Percentiles rank a stretch among this genome's conserved stretches.
These are phyloP conservation scores for Aphaenogaster rudis DNA, from an alignment of 1,140 invertebrate genomes.

Conservation along the genomic window DNA sequence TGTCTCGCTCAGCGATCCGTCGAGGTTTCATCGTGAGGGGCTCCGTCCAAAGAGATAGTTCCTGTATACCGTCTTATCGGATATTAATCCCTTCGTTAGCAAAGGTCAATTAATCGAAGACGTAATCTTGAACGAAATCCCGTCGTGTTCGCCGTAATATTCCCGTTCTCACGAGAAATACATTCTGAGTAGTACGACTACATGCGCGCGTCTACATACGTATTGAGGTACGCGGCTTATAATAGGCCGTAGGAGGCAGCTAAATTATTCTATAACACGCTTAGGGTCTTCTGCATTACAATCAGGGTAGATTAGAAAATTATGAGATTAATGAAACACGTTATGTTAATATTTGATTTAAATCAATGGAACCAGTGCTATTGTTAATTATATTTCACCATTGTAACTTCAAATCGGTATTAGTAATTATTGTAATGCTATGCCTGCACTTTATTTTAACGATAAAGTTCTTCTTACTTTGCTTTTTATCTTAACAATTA, in stretches of 20 bases:
- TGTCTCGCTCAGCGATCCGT: conserved; percentile 60
- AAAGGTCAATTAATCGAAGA: conserved; percentile 64
- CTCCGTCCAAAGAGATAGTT: conserved; percentile 22
- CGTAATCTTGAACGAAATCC: conserved; percentile 56
- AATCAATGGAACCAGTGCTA: neutral
- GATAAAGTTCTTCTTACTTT: neutral
- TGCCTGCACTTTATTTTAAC: neutral
- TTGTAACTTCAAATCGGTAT: neutral
- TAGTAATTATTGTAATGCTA: neutral
- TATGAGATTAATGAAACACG: conserved; percentile 42
- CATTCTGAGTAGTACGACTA: neutral
- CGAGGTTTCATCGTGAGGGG: conserved; percentile 49
- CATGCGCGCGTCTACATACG: conserved; percentile 45
- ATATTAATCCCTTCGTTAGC: conserved; percentile 70
- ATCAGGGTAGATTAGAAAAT: conserved; percentile 54
- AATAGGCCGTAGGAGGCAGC: conserved; percentile 70
- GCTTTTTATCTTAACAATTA: neutral
- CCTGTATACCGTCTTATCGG: conserved; percentile 57
- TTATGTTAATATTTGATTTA: conserved; percentile 2
- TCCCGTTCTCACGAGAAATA: conserved; percentile 11
- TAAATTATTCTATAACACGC: conserved; percentile 80
- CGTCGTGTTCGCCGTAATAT: conserved; percentile 37
- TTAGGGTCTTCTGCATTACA: conserved; percentile 68
- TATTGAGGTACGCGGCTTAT: conserved; percentile 55
- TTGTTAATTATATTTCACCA: conserved; percentile 17